A percentile compares a stretch with the other conserved stretches of the same genome.
Evolutionary conservation across 2,113 vertebrate genomes (phyloP).

Genomic region (Catharus fuscescens): DNA sequence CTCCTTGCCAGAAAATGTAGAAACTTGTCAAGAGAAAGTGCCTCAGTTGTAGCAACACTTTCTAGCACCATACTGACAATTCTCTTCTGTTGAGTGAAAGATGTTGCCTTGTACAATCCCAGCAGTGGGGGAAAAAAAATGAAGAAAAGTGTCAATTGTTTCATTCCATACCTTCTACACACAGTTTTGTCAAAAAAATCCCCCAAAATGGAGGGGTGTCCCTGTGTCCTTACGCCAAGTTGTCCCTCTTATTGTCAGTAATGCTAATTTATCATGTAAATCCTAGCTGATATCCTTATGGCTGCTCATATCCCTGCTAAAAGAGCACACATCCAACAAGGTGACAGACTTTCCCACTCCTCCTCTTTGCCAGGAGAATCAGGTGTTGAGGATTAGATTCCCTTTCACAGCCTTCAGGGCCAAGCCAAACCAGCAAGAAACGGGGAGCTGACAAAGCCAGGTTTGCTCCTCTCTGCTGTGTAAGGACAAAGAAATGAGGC

Average conservation of each 20-base stretch:
- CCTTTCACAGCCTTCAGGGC: background rate
- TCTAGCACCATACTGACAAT: background rate
- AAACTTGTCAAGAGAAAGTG: background rate
- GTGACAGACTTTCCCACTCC: background rate
- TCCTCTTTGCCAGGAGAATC: background rate
- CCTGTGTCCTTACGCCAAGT: background rate
- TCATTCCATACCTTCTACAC: background rate
- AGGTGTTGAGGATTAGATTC: background rate
- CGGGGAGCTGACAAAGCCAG: background rate
- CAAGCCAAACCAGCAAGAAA: background rate
- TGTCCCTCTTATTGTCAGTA: background rate
- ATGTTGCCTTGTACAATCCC: background rate
- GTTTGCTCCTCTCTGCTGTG: background rate
- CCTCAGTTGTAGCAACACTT: background rate
- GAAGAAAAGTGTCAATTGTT: background rate
- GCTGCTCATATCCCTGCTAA: background rate
- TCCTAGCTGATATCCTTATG: background rate
- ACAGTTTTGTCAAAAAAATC: background rate
- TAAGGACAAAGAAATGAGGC: background rate
- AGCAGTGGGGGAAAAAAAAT: background rate
- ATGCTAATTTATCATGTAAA: background rate
- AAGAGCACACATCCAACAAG: background rate
- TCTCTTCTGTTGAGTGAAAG: background rate
- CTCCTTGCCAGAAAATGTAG: background rate
- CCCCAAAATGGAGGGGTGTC: fast-evolving